phyloP scores from a whole-genome alignment of 2,797 vertebrate genomes.

The Acipenser oxyrinchus region DNA sequence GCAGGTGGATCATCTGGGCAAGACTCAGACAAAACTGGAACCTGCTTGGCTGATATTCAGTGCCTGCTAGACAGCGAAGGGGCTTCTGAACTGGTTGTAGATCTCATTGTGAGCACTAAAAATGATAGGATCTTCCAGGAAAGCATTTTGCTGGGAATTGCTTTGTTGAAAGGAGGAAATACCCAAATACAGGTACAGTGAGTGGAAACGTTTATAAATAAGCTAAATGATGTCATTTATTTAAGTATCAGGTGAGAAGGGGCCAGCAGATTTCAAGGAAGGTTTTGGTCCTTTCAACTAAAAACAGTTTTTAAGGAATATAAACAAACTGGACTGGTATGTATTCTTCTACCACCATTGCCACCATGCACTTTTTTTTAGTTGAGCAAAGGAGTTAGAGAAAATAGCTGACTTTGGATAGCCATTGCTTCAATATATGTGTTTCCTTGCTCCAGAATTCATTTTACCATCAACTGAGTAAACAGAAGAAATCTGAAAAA shows the following conservation, averaged over 20 bases:
- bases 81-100: slow-evolving; percentile 84
- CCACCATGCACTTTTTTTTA: no score
- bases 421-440: no score
- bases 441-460: slow-evolving; percentile 61
- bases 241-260: no score
- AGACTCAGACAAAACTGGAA: slow-evolving; percentile 71
- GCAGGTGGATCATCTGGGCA: slow-evolving; percentile 63
- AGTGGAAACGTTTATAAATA: no score
- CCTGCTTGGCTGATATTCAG: slow-evolving; percentile 77
- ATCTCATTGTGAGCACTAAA: slow-evolving; percentile 92
- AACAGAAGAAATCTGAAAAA: slow-evolving; percentile 89
- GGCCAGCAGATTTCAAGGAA: no score
- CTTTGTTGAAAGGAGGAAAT: slow-evolving; percentile 86
- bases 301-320: no score
- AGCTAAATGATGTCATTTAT: no score
- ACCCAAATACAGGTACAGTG: slow-evolving; percentile 79
- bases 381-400: no score
- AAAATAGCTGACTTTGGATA: no score
- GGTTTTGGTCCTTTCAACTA: no score
- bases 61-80: slow-evolving; percentile 88
- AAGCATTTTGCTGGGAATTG: slow-evolving; percentile 87
- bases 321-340: no score
- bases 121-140: slow-evolving; percentile 91
- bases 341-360: no score
- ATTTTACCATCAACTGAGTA: slow-evolving; percentile 79